phyloP scores from a whole-genome alignment of 2,797 vertebrate genomes.

The Chaunax sp. region DNA sequence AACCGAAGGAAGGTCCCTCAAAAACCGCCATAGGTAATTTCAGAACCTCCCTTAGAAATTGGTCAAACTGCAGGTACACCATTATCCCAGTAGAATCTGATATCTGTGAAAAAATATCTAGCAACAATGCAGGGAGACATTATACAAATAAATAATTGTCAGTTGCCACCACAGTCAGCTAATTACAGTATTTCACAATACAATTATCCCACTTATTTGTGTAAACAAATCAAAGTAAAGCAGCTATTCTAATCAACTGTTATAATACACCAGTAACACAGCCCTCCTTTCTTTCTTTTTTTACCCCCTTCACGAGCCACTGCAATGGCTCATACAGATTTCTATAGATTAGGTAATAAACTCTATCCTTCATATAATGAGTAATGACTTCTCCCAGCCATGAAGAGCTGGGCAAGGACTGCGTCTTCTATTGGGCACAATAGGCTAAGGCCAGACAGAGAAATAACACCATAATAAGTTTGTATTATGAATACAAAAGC shows the following conservation, averaged over 20 bases:
- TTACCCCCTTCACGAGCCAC: conserved; percentile 28
- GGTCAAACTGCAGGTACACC: conserved; percentile 93
- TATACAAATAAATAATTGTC: conserved; percentile 71
- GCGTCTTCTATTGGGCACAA: conserved; percentile 39
- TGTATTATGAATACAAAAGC: conserved; percentile 23
- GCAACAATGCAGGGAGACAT: conserved; percentile 42
- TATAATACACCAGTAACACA: conserved; percentile 39
- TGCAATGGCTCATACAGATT: conserved; percentile 61
- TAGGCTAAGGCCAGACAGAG: conserved; percentile 38
- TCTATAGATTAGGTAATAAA: conserved; percentile 68
- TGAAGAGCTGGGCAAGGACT: conserved; percentile 27
- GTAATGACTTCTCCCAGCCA: conserved; percentile 65
- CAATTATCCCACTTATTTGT: conserved; percentile 74
- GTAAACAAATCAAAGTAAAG: conserved; percentile 76
- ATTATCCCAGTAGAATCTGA: conserved; percentile 94
- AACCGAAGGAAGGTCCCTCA: conserved; percentile 98
- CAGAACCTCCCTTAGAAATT: conserved; percentile 93
- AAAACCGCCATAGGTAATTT: conserved; percentile 96
- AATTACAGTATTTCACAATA: conserved; percentile 73
- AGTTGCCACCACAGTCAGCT: conserved; percentile 63
- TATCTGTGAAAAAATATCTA: conserved; percentile 99
- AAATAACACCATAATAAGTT: conserved; percentile 26
- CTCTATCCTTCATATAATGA: conserved; percentile 59
- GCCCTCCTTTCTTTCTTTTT: conserved; percentile 16
- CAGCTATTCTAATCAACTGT: conserved; percentile 65